Evolutionary conservation across 2,113 vertebrate species (phyloP).

Genomic region (Aegithalos caudatus): DNA sequence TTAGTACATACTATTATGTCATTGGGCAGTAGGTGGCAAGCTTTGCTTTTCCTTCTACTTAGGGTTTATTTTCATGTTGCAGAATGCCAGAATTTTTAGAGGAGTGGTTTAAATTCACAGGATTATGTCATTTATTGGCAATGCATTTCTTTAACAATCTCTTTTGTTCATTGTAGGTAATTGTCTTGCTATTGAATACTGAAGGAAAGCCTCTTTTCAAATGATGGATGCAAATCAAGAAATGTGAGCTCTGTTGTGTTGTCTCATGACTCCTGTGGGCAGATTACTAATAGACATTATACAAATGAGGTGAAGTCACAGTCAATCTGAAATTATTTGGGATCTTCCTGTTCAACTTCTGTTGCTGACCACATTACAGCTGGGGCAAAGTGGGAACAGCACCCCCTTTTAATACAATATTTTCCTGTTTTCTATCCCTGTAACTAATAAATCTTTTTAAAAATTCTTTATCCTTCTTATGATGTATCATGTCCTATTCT

Average conservation of each 20-base stretch:
- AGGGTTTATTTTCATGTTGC: conserved; percentile 35
- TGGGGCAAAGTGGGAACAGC: not conserved
- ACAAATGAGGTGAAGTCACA: conserved; percentile 20
- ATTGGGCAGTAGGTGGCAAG: conserved; percentile 80
- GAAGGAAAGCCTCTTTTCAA: not conserved
- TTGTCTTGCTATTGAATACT: conserved; percentile 16
- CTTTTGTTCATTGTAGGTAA: conserved; percentile 35
- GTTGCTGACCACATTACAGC: not conserved
- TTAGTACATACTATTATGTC: conserved; percentile 62
- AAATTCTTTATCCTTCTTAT: not conserved
- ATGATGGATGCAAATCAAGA: conserved; percentile 15
- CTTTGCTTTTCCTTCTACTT: conserved; percentile 74
- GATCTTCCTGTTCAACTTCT: not conserved
- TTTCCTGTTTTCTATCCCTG: not conserved
- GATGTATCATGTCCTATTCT: not conserved
- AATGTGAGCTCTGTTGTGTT: conserved; percentile 16
- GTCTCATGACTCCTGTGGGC: conserved; percentile 13
- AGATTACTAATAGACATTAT: conserved; percentile 30
- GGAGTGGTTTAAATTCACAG: conserved; percentile 59
- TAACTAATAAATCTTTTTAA: not conserved
- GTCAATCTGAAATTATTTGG: not conserved
- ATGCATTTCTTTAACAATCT: not conserved
- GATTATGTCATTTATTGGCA: conserved; percentile 69
- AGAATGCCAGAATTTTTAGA: conserved; percentile 53
- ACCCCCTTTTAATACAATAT: not conserved